Base-by-base conservation (phyloP, 2,888 invertebrate species). In the Synergus itoensis region DNA sequence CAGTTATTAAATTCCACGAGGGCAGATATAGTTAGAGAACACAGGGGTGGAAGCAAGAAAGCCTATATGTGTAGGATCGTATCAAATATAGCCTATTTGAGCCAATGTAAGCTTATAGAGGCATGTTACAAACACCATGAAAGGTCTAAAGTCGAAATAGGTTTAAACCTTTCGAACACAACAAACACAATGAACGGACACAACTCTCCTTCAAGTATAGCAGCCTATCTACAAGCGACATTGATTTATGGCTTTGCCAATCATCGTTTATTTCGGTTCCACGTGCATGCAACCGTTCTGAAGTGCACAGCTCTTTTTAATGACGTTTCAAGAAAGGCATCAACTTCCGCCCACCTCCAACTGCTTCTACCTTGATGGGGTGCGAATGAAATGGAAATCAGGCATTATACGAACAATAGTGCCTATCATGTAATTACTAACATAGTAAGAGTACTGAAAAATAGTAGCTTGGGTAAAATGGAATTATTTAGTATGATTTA, bases 171-270 rank as follows among this genome's bases (percentile, higher is more conserved):
- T 18, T 18, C 28, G 28, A 28, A 62, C 21, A 62, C 28, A 62
- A 11, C 12, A 36, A 36, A 36, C 36, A 36, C 36, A 36, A 36
- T 4, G 9, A 57, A 57, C 62, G 14, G 12, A 62, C 21, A 62
- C 28, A 62, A 11, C 12, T 62, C 28, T 14, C 1, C 28, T 62
- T 62, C 28, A 62, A 21, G 21, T 62, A 11, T 77, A 79, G 36
- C 77, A 64, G 69, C 75, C 76, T 80, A 81, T 80, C 75, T 18
- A 65, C 48, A 73, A 78, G 82, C 78, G 82, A 85, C 84, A 84
- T 82, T 84, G 86, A 85, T 85, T 85, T 85, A 85, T 84, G 83
- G 76, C 78, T 85, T 85, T 82, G 81, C 84, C 84, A 86, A 86
- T 86, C 84, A 82, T 79, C 81, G 78, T 83, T 84, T 80, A 81